Conservation (phyloP, 2,888 invertebrate species). For the Metalampra italica region DNA sequence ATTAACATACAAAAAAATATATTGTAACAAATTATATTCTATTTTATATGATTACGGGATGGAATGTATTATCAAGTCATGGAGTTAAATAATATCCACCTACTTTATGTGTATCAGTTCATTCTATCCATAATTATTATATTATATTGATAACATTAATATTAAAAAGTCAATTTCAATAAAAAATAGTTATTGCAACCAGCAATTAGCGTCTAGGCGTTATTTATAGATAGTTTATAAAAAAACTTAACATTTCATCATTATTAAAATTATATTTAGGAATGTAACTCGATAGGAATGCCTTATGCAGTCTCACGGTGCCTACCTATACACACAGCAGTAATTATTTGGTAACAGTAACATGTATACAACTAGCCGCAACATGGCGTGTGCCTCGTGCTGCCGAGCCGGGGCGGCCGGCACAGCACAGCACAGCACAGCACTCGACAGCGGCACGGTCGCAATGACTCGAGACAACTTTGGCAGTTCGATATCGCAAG, state of each 20-base stretch:
- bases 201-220: background rate
- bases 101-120: background rate
- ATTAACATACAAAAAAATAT: too few relatives aligned
- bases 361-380: background rate
- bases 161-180: background rate
- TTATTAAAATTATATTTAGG: constrained; percentile 16
- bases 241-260: background rate
- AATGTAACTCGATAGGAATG: constrained; percentile 40
- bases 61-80: constrained; percentile 69
- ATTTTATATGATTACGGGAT: too few relatives aligned
- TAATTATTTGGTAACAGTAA: constrained; percentile 46
- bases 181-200: background rate
- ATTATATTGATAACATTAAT: background rate
- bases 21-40: too few relatives aligned
- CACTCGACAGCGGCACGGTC: too few relatives aligned
- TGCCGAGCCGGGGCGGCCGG: too few relatives aligned
- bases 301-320: constrained; percentile 45
- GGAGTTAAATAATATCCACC: constrained; percentile 35
- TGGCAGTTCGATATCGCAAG: constrained; percentile 1
- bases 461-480: too few relatives aligned
- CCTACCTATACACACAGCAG: background rate
- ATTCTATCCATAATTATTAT: too few relatives aligned
- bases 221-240: background rate
- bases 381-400: too few relatives aligned
- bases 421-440: too few relatives aligned